A percentile compares a stretch with the other conserved stretches of the same genome.
Conservation (phyloP, 2,888 invertebrate genomes). For the Philhelius pedissequus region DNA sequence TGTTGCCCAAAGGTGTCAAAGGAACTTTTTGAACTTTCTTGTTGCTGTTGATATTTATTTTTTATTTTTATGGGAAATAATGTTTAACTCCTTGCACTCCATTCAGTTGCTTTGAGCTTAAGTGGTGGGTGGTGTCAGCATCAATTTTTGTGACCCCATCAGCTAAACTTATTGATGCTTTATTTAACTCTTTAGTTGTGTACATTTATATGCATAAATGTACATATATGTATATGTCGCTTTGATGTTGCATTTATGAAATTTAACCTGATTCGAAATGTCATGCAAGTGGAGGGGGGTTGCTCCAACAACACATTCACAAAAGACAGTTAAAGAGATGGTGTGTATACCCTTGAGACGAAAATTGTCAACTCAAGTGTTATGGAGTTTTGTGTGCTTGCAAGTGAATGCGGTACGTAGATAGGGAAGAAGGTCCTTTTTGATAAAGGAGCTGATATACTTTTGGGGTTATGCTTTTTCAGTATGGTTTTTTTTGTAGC, state of each 20-base stretch:
- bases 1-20: constrained; percentile 55
- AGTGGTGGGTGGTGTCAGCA: constrained; percentile 19
- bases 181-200: constrained; percentile 27
- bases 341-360: constrained; percentile 49
- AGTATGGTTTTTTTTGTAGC: neutral
- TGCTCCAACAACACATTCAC: constrained; percentile 11
- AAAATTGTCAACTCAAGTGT: constrained; percentile 61
- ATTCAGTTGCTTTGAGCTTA: neutral
- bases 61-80: constrained; percentile 23
- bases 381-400: constrained; percentile 8
- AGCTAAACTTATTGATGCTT: constrained; percentile 3
- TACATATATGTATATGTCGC: neutral
- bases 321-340: neutral
- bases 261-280: constrained; percentile 28
- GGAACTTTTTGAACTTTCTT: constrained; percentile 8
- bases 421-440: neutral
- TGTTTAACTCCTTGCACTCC: constrained; percentile 8
- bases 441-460: neutral
- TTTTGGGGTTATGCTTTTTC: neutral
- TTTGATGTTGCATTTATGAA: constrained; percentile 66
- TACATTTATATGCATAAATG: too few relatives aligned
- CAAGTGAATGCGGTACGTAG: neutral
- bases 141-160: constrained; percentile 35
- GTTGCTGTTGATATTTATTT: neutral
- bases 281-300: neutral